Percentiles rank a stretch among this genome's conserved stretches.
Evolutionary conservation across 2,888 invertebrate genomes (phyloP).

Genomic region (Abrostola triplasia): DNA sequence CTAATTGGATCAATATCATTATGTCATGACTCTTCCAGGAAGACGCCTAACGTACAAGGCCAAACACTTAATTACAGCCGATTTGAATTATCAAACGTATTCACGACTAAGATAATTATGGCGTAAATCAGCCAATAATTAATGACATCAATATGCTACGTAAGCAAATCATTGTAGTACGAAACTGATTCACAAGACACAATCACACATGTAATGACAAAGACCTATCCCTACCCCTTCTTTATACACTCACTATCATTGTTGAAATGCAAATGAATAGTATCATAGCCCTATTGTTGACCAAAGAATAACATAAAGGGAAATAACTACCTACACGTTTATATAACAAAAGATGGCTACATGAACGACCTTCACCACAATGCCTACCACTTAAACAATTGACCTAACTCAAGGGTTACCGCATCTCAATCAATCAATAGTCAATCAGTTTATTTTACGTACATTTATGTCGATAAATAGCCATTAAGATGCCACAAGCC

Average conservation of each 20-base stretch:
- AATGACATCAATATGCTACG: background rate
- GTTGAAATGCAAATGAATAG: too few relatives aligned
- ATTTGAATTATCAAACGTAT: background rate
- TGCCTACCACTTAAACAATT: constrained; percentile 1
- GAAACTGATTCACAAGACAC: background rate
- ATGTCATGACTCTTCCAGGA: too few relatives aligned
- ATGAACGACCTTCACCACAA: background rate
- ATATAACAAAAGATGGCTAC: background rate
- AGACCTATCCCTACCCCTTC: background rate
- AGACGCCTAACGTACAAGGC: background rate
- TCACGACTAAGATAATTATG: background rate
- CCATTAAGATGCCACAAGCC: constrained; percentile 69
- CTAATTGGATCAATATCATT: too few relatives aligned
- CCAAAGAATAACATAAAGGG: too few relatives aligned
- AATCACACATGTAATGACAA: background rate
- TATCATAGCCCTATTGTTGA: too few relatives aligned
- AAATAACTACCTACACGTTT: too few relatives aligned
- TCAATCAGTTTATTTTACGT: constrained; percentile 31
- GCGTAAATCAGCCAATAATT: background rate
- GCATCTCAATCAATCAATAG: constrained; percentile 6
- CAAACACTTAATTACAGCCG: background rate
- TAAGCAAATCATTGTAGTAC: constrained; percentile 1
- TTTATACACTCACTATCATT: too few relatives aligned
- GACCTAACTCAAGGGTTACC: constrained; percentile 1
- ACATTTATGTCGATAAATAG: constrained; percentile 67